Evolutionary conservation across 2,113 vertebrate species (phyloP).

Genomic region (Caloenas nicobarica): DNA sequence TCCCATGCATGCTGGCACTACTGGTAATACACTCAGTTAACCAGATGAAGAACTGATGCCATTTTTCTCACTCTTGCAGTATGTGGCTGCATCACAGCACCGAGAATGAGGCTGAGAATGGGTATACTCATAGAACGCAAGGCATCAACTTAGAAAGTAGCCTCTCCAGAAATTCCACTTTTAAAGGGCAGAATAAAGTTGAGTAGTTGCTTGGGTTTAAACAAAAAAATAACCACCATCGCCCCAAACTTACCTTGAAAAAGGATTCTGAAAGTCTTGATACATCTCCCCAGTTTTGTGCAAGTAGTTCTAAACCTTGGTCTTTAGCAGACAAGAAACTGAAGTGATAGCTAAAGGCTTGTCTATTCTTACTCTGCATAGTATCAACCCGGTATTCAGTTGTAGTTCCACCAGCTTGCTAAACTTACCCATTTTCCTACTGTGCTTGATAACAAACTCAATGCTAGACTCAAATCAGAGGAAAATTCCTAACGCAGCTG

Average conservation of each 20-base stretch:
- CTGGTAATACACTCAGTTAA: neutral
- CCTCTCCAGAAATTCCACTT: neutral
- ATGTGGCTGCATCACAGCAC: neutral
- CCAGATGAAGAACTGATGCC: neutral
- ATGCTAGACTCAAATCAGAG: neutral
- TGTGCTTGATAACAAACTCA: neutral
- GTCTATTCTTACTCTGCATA: fast-evolving
- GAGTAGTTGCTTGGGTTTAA: neutral
- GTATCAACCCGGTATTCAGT: neutral
- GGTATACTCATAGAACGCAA: neutral
- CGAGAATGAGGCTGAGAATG: fast-evolving
- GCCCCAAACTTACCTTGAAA: neutral
- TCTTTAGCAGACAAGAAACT: neutral
- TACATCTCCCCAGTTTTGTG: neutral
- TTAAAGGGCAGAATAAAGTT: neutral
- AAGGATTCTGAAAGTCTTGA: neutral
- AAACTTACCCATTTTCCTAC: neutral
- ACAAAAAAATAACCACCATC: fast-evolving
- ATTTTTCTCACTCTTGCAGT: neutral
- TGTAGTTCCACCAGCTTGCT: neutral
- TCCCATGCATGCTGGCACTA: fast-evolving
- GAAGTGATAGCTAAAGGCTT: neutral
- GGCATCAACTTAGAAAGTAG: neutral
- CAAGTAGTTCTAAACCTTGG: neutral
- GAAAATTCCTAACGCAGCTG: neutral